Conservation (phyloP, 2,113 vertebrate genomes). For the Macrotis lagotis region DNA sequence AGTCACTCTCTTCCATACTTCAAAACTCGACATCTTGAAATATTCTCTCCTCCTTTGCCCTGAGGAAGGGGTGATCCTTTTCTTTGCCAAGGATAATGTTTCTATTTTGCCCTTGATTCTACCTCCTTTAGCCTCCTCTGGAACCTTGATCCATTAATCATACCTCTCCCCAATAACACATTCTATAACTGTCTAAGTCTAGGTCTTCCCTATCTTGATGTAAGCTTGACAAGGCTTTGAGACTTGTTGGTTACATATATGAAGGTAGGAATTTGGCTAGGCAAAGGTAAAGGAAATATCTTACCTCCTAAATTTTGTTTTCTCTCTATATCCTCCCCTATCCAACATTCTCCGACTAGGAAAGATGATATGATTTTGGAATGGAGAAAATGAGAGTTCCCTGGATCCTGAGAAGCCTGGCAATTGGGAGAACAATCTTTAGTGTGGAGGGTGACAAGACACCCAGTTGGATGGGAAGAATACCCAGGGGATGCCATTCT, state of each 20-base stretch:
- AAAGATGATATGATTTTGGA: neutral
- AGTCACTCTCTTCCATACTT: rapidly evolving
- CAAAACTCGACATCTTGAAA: neutral
- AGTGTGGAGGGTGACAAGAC: neutral
- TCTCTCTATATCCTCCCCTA: neutral
- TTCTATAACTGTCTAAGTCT: neutral
- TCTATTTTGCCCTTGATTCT: neutral
- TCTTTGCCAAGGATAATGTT: neutral
- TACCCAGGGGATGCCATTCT: neutral
- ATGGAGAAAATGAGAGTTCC: neutral
- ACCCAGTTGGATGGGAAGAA: neutral
- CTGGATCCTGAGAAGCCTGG: neutral
- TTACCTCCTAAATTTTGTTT: neutral
- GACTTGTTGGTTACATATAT: neutral
- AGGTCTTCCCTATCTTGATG: neutral
- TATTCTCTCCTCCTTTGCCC: neutral
- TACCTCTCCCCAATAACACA: neutral
- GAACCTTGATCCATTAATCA: neutral
- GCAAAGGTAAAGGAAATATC: neutral
- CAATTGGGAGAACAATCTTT: neutral
- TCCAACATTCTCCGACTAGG: neutral
- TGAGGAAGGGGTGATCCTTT: neutral
- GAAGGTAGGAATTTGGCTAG: neutral
- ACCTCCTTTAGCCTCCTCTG: neutral
- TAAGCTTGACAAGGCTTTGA: neutral